Percentiles rank a stretch among this genome's conserved stretches.
phyloP scores from a whole-genome alignment of 2,113 vertebrate genomes.

The Malurus melanocephalus region DNA sequence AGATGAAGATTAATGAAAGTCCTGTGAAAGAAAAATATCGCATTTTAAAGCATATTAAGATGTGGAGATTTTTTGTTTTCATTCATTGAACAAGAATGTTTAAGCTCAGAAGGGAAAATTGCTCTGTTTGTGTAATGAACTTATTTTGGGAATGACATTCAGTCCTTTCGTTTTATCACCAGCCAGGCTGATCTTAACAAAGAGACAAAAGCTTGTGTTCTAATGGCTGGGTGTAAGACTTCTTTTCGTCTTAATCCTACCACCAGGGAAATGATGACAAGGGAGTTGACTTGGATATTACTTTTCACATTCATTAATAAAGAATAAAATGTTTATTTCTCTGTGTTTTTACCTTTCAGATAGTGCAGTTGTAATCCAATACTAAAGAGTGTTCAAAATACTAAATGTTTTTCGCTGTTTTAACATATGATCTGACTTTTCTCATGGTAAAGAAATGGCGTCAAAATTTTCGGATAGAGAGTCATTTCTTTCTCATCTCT shows the following conservation, averaged over 20 bases:
- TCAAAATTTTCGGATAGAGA: neutral
- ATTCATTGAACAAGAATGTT: neutral
- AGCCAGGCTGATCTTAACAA: neutral
- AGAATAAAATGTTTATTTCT: neutral
- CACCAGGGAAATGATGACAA: neutral
- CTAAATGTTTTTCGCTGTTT: neutral
- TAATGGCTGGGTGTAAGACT: neutral
- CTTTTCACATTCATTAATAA: neutral
- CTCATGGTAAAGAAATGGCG: neutral
- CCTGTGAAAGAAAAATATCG: neutral
- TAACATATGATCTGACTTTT: neutral
- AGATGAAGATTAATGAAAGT: slow-evolving; percentile 5
- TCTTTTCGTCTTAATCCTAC: slow-evolving; percentile 13
- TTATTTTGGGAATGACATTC: slow-evolving; percentile 12
- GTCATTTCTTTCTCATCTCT: neutral
- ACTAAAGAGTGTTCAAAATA: neutral
- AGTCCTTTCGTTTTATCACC: neutral
- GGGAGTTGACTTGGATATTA: neutral
- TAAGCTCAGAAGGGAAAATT: neutral
- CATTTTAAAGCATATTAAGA: neutral
- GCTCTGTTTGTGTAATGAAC: neutral
- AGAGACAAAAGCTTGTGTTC: neutral
- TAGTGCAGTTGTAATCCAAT: neutral
- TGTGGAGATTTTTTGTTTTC: neutral
- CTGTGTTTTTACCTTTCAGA: neutral